These are phyloP conservation scores for Caenorhabditis macrosperma DNA, from an alignment of 2,888 invertebrate genomes.

Conservation along the genomic window DNA sequence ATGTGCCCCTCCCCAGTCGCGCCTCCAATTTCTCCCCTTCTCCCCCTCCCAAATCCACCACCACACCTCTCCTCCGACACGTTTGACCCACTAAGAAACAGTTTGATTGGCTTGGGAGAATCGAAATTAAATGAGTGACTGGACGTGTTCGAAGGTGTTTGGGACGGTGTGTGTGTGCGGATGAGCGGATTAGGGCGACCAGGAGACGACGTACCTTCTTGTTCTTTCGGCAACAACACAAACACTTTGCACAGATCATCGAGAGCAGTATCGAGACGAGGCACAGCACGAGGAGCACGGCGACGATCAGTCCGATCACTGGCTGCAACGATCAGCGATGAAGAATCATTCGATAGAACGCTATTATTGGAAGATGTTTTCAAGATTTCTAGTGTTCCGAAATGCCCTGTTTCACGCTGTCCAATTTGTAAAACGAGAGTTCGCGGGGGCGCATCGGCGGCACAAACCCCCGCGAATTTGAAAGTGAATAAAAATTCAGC, in stretches of 20 bases:
- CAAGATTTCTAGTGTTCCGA: too few relatives aligned
- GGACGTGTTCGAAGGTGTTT: too few relatives aligned
- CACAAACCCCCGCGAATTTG: too few relatives aligned
- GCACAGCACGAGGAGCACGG: constrained; percentile 74
- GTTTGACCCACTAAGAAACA: constrained; percentile 58
- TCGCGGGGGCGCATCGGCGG: too few relatives aligned
- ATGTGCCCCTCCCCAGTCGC: constrained; percentile 12
- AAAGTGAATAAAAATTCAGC: too few relatives aligned
- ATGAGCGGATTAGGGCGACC: background rate
- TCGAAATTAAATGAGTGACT: constrained; percentile 33
- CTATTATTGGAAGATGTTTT: too few relatives aligned
- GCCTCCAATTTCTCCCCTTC: too few relatives aligned
- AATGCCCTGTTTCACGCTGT: too few relatives aligned
- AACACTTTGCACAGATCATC: constrained; percentile 70
- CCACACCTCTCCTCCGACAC: constrained; percentile 10
- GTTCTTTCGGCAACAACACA: constrained; percentile 66
- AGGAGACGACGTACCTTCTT: constrained; percentile 69
- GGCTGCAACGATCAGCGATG: constrained; percentile 67
- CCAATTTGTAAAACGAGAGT: too few relatives aligned
- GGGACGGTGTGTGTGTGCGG: background rate
- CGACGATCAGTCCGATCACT: constrained; percentile 75
- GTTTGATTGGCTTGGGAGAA: constrained; percentile 53
- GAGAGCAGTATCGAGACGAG: constrained; percentile 73
- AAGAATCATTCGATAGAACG: too few relatives aligned
- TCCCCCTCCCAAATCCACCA: constrained; percentile 14